A percentile compares a stretch with the other conserved stretches of the same genome.
These are phyloP conservation scores for Sinotaia quadrata DNA, from an alignment of 2,888 invertebrate species.

Conservation along the genomic window DNA sequence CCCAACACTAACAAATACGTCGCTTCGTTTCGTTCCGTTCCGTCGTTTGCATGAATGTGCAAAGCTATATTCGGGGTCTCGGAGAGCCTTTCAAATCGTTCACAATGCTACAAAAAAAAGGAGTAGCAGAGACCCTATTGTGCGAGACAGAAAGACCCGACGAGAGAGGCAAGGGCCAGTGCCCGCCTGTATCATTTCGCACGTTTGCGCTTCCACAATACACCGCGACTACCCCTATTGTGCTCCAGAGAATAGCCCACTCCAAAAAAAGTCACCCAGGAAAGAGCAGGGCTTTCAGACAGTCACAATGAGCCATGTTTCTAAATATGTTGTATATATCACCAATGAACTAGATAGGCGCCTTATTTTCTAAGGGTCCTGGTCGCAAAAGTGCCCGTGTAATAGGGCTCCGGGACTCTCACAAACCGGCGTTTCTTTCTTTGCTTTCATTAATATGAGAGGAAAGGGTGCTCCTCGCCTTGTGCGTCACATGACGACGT, in stretches of 20 bases:
- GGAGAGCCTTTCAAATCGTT: constrained; percentile 12
- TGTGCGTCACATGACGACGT: no score
- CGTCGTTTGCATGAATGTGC: constrained; percentile 29
- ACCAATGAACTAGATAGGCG: constrained; percentile 31
- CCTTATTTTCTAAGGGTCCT: background rate
- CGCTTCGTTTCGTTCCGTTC: background rate
- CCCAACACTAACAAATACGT: no score
- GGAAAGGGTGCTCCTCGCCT: no score
- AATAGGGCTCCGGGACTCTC: background rate
- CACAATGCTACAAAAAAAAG: constrained; percentile 16
- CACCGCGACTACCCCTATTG: constrained; percentile 23
- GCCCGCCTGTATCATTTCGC: constrained; percentile 32
- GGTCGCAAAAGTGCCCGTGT: constrained; percentile 1
- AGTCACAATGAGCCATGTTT: constrained; percentile 29
- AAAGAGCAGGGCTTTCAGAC: constrained; percentile 16
- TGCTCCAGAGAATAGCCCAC: constrained; percentile 28
- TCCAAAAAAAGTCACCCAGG: constrained; percentile 32
- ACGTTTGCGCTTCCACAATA: constrained; percentile 26
- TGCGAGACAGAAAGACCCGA: constrained; percentile 5
- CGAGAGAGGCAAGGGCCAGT: background rate
- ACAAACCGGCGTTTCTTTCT: background rate
- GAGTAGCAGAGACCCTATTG: constrained; percentile 15
- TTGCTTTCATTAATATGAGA: no score
- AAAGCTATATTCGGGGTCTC: constrained; percentile 21
- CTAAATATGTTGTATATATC: constrained; percentile 37